Evolutionary conservation across 2,113 vertebrate species (phyloP).

Genomic region (Anarhynchus alexandrinus): DNA sequence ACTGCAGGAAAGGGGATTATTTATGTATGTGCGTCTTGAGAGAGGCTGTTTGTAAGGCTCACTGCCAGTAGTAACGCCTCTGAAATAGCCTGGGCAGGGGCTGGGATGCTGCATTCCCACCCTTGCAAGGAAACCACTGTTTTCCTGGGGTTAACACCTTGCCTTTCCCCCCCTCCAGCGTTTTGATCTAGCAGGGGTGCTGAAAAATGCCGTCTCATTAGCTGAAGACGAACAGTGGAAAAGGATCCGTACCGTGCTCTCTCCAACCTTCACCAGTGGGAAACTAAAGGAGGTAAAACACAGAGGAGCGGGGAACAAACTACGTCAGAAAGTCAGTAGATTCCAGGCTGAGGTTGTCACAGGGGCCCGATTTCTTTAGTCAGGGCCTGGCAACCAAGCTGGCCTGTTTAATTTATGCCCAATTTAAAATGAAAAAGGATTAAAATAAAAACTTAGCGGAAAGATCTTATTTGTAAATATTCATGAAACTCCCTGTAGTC

Average conservation of each 20-base stretch:
- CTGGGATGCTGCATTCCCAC: background rate
- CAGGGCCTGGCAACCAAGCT: background rate
- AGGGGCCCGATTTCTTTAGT: background rate
- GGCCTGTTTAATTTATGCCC: background rate
- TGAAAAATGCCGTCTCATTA: conserved; percentile 37
- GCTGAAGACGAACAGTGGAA: conserved; percentile 81
- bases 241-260: conserved; percentile 76
- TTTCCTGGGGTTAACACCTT: background rate
- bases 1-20: background rate
- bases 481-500: background rate
- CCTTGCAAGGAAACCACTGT: background rate
- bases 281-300: conserved; percentile 82
- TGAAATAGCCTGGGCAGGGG: background rate
- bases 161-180: background rate
- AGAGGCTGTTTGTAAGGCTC: background rate
- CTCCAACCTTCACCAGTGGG: conserved; percentile 84
- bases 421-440: background rate
- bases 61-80: background rate
- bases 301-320: background rate
- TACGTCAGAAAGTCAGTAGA: background rate
- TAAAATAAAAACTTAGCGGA: background rate
- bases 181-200: conserved; percentile 11
- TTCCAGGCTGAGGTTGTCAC: background rate
- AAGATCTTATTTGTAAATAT: background rate
- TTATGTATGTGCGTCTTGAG: background rate